Percentiles rank a stretch among this genome's conserved stretches.
These are phyloP conservation scores for Caenorhabditis japonica DNA, from an alignment of 2,888 invertebrate genomes.

Conservation along the genomic window DNA sequence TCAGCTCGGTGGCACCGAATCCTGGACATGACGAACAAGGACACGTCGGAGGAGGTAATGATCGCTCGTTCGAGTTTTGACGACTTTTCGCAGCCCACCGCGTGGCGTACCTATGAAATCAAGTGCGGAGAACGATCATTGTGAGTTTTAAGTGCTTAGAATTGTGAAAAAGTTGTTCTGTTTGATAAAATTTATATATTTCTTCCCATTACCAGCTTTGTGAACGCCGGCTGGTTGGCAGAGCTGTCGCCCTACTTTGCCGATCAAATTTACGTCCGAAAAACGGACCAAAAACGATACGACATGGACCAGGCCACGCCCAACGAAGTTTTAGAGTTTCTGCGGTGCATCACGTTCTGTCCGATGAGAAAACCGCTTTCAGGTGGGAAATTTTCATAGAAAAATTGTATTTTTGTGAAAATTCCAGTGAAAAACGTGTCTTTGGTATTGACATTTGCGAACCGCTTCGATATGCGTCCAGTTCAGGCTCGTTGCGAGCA, in stretches of 20 bases:
- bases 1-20: slow-evolving; percentile 53
- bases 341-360: slow-evolving; percentile 69
- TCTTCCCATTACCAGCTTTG: slow-evolving; percentile 60
- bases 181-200: too few relatives aligned
- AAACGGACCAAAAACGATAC: slow-evolving; percentile 46
- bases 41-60: slow-evolving; percentile 59
- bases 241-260: slow-evolving; percentile 69
- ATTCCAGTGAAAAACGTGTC: slow-evolving; percentile 64
- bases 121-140: slow-evolving; percentile 56
- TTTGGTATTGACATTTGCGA: slow-evolving; percentile 63
- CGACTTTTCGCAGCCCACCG: slow-evolving; percentile 67
- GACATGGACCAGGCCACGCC: slow-evolving; percentile 60
- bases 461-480: slow-evolving; percentile 65
- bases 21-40: slow-evolving; percentile 42
- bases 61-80: slow-evolving; percentile 65
- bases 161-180: not conserved
- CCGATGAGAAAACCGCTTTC: slow-evolving; percentile 69
- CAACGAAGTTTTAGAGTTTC: slow-evolving; percentile 66
- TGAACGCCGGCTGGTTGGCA: slow-evolving; percentile 70
- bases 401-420: not conserved
- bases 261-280: slow-evolving; percentile 53
- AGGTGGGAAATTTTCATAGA: slow-evolving; percentile 39
- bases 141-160: slow-evolving; percentile 28
- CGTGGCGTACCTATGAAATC: slow-evolving; percentile 62
- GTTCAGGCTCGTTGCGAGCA: slow-evolving; percentile 68